phyloP scores from a whole-genome alignment of 2,888 invertebrate species.

The Dicranocentrus wangi region DNA sequence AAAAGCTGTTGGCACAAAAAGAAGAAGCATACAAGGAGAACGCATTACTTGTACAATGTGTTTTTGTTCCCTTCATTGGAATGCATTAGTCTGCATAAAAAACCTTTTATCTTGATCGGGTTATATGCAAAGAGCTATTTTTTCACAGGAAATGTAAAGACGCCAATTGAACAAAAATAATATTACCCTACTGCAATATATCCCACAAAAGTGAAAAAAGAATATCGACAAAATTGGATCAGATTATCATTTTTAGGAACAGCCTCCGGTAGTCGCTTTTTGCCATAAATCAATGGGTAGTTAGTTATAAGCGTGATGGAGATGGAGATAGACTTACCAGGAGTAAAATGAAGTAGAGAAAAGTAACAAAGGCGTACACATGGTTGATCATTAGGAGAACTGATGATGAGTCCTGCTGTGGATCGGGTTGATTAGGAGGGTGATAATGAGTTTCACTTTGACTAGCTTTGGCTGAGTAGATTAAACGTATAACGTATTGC shows the following conservation, averaged over 20 bases:
- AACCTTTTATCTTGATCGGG: too few relatives aligned
- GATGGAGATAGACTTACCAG: too few relatives aligned
- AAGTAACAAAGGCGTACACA: slow-evolving; percentile 46
- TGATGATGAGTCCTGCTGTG: slow-evolving; percentile 4
- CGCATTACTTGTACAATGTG: not conserved
- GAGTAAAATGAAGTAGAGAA: slow-evolving; percentile 48
- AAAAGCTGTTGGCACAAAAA: slow-evolving; percentile 23
- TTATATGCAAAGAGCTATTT: too few relatives aligned
- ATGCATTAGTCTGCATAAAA: not conserved
- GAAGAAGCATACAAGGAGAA: not conserved
- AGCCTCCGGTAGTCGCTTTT: too few relatives aligned
- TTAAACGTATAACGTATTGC: slow-evolving; percentile 51
- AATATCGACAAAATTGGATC: too few relatives aligned
- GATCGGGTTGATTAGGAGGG: slow-evolving; percentile 10
- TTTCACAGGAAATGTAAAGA: too few relatives aligned
- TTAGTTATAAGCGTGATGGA: too few relatives aligned
- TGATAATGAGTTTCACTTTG: not conserved
- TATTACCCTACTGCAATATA: too few relatives aligned
- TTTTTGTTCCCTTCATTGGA: not conserved
- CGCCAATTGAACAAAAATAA: too few relatives aligned
- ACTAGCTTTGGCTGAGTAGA: slow-evolving; percentile 50
- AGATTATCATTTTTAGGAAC: too few relatives aligned
- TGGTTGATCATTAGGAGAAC: slow-evolving; percentile 46
- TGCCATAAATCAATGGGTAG: too few relatives aligned
- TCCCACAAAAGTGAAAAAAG: too few relatives aligned